Evolutionary conservation across 2,888 invertebrate species (phyloP).

Genomic region (Cremastobaeus sp.): DNA sequence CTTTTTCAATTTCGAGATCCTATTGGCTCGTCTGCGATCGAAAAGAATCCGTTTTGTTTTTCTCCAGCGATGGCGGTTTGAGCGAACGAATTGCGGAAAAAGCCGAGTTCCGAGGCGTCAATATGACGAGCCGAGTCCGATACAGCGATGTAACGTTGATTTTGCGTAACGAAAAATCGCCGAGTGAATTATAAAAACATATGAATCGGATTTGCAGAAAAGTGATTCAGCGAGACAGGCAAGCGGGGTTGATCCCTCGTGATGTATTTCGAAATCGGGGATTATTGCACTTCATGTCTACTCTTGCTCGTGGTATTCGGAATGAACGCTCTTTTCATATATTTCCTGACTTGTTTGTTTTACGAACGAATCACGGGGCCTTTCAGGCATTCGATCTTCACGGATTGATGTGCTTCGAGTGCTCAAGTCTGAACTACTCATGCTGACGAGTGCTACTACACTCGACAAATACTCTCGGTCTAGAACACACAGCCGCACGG

Average conservation of each 20-base stretch:
- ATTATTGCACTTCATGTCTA: slow-evolving; percentile 65
- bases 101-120: too few relatives aligned
- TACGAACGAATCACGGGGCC: slow-evolving; percentile 47
- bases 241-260: slow-evolving; percentile 60
- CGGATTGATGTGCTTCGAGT: slow-evolving; percentile 60
- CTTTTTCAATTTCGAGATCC: too few relatives aligned
- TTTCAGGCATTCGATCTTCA: slow-evolving; percentile 57
- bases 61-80: too few relatives aligned
- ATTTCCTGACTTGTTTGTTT: slow-evolving; percentile 56
- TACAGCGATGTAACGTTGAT: too few relatives aligned
- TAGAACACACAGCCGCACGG: slow-evolving; percentile 30
- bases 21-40: too few relatives aligned
- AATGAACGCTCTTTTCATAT: slow-evolving; percentile 55
- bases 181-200: too few relatives aligned
- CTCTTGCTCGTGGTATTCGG: slow-evolving; percentile 22
- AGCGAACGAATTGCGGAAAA: too few relatives aligned
- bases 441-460: slow-evolving; percentile 52
- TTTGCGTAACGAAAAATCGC: too few relatives aligned
- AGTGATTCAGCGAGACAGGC: slow-evolving; percentile 62
- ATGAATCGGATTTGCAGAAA: slow-evolving; percentile 65
- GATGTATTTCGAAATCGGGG: slow-evolving; percentile 67
- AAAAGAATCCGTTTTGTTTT: too few relatives aligned
- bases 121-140: too few relatives aligned
- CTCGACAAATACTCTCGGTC: slow-evolving; percentile 54
- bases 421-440: slow-evolving; percentile 53